phyloP scores from a whole-genome alignment of 2,888 invertebrate genomes.

The Dasypogon diadema region DNA sequence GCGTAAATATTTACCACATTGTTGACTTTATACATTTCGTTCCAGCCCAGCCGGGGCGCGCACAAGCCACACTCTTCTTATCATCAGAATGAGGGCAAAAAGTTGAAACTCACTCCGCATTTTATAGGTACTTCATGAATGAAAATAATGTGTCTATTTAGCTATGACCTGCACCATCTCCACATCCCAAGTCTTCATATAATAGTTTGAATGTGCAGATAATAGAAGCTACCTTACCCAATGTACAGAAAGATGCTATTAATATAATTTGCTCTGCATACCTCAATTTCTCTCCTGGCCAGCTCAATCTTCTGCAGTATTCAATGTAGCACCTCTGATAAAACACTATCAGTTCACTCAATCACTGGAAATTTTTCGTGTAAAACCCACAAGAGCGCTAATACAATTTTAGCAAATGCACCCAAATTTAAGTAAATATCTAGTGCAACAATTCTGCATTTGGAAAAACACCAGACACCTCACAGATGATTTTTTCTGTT shows the following conservation, averaged over 20 bases:
- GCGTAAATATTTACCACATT: not conserved
- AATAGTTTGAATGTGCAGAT: not conserved
- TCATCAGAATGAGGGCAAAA: not conserved
- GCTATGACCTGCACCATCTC: conserved; percentile 28
- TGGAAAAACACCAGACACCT: not conserved
- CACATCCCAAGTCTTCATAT: not conserved
- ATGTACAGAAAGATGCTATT: not conserved
- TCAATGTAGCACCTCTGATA: too few species aligned
- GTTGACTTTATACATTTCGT: not conserved
- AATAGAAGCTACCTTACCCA: not conserved
- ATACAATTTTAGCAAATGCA: too few species aligned
- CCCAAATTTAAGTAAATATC: too few species aligned
- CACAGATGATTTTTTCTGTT: not conserved
- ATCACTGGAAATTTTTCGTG: too few species aligned
- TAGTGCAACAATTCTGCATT: not conserved
- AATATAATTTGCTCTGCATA: not conserved
- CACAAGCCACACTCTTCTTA: not conserved
- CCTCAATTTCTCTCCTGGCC: not conserved
- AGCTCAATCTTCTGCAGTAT: not conserved
- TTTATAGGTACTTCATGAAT: conserved; percentile 14
- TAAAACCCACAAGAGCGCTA: too few species aligned
- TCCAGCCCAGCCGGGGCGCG: not conserved
- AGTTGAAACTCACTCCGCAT: not conserved
- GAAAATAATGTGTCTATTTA: too few species aligned
- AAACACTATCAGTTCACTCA: too few species aligned